Evolutionary conservation across 2,888 invertebrate genomes (phyloP).

Genomic region (Agonopterix subpropinquella): DNA sequence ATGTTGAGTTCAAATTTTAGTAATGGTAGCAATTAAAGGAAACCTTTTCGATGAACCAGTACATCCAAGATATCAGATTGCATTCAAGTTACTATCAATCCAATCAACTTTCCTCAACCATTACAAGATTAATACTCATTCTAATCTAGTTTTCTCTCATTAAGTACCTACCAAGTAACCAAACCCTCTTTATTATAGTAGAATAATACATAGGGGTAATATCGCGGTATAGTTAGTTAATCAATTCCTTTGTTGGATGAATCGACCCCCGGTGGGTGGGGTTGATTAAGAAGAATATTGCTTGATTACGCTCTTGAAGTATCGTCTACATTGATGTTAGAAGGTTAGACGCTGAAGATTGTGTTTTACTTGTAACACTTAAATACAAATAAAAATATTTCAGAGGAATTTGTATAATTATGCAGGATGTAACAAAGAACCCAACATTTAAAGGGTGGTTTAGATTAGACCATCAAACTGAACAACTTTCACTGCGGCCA

Average conservation of each 20-base stretch:
- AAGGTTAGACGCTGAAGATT: slow-evolving; percentile 14
- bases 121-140: slow-evolving; percentile 72
- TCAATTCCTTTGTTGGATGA: slow-evolving; percentile 74
- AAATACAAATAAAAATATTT: no score
- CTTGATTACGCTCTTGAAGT: slow-evolving; percentile 71
- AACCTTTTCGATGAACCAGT: no score
- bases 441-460: no score
- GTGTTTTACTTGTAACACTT: slow-evolving; percentile 20
- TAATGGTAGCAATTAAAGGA: no score
- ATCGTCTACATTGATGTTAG: slow-evolving; percentile 45
- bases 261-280: slow-evolving; percentile 71
- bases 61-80: no score
- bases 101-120: slow-evolving; percentile 59
- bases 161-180: slow-evolving; percentile 71
- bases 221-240: slow-evolving; percentile 74
- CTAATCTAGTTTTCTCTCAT: slow-evolving; percentile 75
- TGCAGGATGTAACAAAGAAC: no score
- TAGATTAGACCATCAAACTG: no score
- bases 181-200: slow-evolving; percentile 71
- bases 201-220: slow-evolving; percentile 72
- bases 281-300: slow-evolving; percentile 75
- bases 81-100: slow-evolving; percentile 29
- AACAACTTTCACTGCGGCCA: no score
- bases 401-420: no score
- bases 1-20: no score